Percentiles rank a stretch among this genome's conserved stretches.
Evolutionary conservation across 2,113 vertebrate genomes (phyloP).

Genomic region (Serinus canaria): DNA sequence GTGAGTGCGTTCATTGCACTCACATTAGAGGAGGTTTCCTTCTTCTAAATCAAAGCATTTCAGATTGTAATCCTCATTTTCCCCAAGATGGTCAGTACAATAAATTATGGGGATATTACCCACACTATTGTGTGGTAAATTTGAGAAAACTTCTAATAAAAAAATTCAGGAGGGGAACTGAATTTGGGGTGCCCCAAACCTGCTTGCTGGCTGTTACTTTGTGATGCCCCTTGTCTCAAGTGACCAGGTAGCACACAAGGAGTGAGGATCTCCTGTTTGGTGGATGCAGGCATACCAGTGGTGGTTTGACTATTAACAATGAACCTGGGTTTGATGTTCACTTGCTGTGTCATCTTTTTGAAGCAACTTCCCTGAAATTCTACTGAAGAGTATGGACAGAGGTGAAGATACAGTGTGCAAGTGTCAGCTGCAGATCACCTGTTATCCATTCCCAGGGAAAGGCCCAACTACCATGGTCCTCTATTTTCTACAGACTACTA

Average conservation of each 20-base stretch:
- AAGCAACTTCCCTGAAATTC: not conserved
- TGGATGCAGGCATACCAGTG: not conserved
- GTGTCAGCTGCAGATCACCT: not conserved
- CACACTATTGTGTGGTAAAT: not conserved
- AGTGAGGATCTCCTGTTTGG: not conserved
- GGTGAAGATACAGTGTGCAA: not conserved
- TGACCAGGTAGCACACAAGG: not conserved
- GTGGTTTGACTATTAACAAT: not conserved
- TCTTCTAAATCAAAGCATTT: not conserved
- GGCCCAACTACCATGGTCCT: not conserved
- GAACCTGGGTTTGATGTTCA: not conserved
- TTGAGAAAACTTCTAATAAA: not conserved
- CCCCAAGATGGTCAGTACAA: not conserved
- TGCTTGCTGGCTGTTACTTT: not conserved
- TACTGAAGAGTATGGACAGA: not conserved
- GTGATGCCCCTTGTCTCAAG: not conserved
- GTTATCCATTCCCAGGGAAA: not conserved
- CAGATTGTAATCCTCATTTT: not conserved
- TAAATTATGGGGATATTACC: not conserved
- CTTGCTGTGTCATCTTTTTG: not conserved
- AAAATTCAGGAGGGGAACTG: not conserved
- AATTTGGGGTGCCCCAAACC: fast-evolving
- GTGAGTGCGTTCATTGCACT: too few relatives aligned
- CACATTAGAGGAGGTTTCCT: not conserved
- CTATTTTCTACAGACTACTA: not conserved